Evolutionary conservation across 2,888 invertebrate species (phyloP).

Genomic region (Phoenoteleia sp.): DNA sequence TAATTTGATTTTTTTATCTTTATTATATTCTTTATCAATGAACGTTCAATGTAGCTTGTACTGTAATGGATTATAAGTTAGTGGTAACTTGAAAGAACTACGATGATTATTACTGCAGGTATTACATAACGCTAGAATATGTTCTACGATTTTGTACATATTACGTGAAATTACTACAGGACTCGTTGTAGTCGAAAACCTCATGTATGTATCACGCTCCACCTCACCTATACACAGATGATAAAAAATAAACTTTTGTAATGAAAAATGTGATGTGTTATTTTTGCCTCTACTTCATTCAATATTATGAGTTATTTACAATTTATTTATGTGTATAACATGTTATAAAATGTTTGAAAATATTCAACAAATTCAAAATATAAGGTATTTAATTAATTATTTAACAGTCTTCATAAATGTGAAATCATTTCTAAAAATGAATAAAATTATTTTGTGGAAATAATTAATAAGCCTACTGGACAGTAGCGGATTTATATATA

Average conservation of each 20-base stretch:
- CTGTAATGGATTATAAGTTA: conserved; percentile 60
- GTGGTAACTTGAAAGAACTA: conserved; percentile 52
- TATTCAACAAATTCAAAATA: too few species aligned
- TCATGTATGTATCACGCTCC: conserved; percentile 82
- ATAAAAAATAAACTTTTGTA: conserved; percentile 80
- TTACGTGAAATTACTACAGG: conserved; percentile 80
- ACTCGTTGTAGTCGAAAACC: conserved; percentile 80
- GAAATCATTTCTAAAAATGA: too few species aligned
- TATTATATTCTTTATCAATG: conserved; percentile 35
- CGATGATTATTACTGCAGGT: conserved; percentile 76
- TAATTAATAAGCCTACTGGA: too few species aligned
- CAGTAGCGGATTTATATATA: too few species aligned
- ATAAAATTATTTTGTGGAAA: too few species aligned
- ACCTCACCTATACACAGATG: conserved; percentile 79
- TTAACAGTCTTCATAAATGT: too few species aligned
- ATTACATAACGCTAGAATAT: conserved; percentile 77
- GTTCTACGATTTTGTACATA: conserved; percentile 80
- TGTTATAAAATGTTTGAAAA: too few species aligned
- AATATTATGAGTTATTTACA: too few species aligned
- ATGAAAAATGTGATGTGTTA: conserved; percentile 46
- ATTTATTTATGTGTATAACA: too few species aligned
- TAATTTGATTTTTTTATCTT: background rate
- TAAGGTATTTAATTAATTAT: too few species aligned
- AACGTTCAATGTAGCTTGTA: conserved; percentile 53
- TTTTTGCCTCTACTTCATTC: too few species aligned